phyloP scores from a whole-genome alignment of 2,797 vertebrate species.

The Limnodromus scolopaceus region DNA sequence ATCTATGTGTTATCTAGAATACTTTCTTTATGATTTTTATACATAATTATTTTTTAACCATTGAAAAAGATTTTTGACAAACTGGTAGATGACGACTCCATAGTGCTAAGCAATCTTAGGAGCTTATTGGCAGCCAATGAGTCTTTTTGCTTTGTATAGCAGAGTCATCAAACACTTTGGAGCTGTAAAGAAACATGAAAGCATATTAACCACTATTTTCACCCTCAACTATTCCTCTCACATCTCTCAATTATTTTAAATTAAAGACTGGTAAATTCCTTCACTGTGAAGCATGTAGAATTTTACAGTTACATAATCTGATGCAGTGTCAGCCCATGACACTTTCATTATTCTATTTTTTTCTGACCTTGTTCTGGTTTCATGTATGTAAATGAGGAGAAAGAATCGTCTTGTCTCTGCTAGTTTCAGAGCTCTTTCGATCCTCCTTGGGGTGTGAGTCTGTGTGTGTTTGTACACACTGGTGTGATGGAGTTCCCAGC shows the following conservation, averaged over 20 bases:
- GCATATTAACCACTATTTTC: constrained; percentile 7
- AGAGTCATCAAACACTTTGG: neutral
- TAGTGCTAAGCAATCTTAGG: neutral
- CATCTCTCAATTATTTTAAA: neutral
- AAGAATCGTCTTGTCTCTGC: neutral
- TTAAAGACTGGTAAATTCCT: constrained; percentile 23
- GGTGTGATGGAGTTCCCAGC: neutral
- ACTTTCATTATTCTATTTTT: constrained; percentile 7
- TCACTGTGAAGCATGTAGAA: constrained; percentile 9
- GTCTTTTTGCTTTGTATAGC: neutral
- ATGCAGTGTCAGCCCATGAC: neutral
- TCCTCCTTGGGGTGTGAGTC: neutral
- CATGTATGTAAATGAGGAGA: neutral
- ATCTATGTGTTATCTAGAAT: neutral
- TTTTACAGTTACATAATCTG: constrained; percentile 27
- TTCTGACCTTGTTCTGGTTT: constrained; percentile 1
- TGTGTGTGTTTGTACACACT: neutral
- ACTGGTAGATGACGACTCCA: neutral
- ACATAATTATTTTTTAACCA: neutral
- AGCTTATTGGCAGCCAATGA: neutral
- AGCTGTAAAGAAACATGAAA: constrained; percentile 16
- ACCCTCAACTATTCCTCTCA: neutral
- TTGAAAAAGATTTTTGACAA: neutral
- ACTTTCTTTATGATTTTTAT: neutral
- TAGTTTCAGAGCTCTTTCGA: neutral